A percentile compares a stretch with the other conserved stretches of the same genome.
Evolutionary conservation across 2,888 invertebrate genomes (phyloP).

Genomic region (Linyphia triangularis): DNA sequence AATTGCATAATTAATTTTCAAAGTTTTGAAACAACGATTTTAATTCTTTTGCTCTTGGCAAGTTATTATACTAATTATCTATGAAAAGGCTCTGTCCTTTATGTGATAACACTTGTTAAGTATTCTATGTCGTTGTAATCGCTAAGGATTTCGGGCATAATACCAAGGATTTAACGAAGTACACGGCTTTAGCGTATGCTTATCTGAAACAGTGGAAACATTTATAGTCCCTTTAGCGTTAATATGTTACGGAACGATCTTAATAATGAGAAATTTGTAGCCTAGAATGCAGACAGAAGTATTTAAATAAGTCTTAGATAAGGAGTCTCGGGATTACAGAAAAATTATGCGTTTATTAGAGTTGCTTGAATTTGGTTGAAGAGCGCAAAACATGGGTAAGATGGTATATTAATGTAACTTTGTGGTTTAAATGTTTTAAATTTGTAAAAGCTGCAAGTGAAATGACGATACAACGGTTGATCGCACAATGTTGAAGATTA

Average conservation of each 20-base stretch:
- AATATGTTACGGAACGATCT: not conserved
- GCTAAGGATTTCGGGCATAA: not conserved
- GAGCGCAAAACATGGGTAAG: too few species aligned
- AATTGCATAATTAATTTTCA: not conserved
- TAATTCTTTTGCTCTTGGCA: not conserved
- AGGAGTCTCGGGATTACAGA: too few species aligned
- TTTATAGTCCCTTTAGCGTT: not conserved
- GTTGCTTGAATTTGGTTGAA: too few species aligned
- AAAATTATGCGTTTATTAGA: too few species aligned
- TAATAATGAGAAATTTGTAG: too few species aligned
- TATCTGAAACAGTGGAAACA: not conserved
- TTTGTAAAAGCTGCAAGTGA: too few species aligned
- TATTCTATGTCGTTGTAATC: not conserved
- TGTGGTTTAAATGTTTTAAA: too few species aligned
- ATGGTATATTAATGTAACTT: too few species aligned
- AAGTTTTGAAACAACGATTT: not conserved
- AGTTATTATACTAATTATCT: not conserved
- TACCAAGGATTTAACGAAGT: not conserved
- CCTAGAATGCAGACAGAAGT: too few species aligned
- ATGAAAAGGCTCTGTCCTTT: not conserved
- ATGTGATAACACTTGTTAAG: not conserved
- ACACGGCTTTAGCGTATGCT: not conserved
- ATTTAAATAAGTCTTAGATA: too few species aligned
- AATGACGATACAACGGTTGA: too few species aligned
- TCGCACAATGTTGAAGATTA: too few species aligned